phyloP scores from a whole-genome alignment of 2,113 vertebrate species.

The Choloepus hoffmanni region DNA sequence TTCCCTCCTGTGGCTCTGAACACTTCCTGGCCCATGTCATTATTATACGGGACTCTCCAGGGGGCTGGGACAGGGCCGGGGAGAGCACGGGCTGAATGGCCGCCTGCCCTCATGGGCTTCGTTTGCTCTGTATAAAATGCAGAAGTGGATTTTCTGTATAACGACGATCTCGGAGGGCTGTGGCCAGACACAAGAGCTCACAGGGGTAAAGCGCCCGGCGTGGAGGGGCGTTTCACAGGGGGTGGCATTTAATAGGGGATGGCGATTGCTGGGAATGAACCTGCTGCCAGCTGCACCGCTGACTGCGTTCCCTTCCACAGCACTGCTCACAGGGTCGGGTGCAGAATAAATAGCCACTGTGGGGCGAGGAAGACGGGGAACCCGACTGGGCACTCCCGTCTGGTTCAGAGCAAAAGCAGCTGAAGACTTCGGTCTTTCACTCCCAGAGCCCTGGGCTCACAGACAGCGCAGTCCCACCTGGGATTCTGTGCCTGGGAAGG shows the following conservation, averaged over 20 bases:
- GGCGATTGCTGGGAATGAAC: not conserved
- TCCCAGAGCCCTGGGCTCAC: not conserved
- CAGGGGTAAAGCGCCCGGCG: not conserved
- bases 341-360: accelerated
- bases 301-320: not conserved
- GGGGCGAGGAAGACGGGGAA: not conserved
- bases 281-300: accelerated
- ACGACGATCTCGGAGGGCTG: not conserved
- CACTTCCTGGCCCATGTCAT: too few species aligned
- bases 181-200: not conserved
- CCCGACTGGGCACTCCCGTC: too few species aligned
- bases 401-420: too few species aligned
- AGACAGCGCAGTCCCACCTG: not conserved
- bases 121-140: not conserved
- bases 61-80: not conserved
- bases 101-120: not conserved
- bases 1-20: not conserved
- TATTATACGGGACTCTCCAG: not conserved
- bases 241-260: not conserved
- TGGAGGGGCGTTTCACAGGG: too few species aligned
- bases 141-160: not conserved
- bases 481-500: not conserved
- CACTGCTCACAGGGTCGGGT: too few species aligned
- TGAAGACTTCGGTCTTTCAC: not conserved
- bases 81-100: not conserved